Evolutionary conservation across 1,140 invertebrate genomes (phyloP), one percentile per base, ranked within the genome.

Genomic region (Drosophila pruinosa): DNA sequence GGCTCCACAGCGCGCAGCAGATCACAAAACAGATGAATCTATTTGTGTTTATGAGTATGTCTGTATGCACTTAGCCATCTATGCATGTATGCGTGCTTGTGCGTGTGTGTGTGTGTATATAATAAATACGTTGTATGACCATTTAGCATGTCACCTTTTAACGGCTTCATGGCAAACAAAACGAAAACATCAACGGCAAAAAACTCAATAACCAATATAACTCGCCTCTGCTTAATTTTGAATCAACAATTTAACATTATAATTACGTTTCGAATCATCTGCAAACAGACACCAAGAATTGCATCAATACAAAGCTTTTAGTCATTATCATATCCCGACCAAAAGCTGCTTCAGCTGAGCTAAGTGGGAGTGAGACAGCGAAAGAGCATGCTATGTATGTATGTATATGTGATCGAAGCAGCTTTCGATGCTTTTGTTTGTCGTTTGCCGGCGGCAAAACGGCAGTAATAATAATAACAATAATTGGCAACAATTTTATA

Each of bases 141-240:
- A 88, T 88, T 88, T 88, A 88, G 82, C 82, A 88, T 88, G 83
- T 88, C 82, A 88, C 82, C 82, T 88, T 88, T 88, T 82, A 88
- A 89, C 82, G 82, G 81, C 81, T 88, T 59, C 67, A 65, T 41
- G 48, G 72, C 82, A 88, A 78, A 82, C 83, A 81, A 70, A 88
- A 54, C 59, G 57, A 50, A 75, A 22, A 59, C 22, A 63, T 57
- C 43, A 71, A 77, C 58, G 62, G 43, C 56, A 71, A 68, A n/a
- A 77, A 70, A 74, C 47, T 28, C 31, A 58, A 67, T 39, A 67
- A 34, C 15, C 43, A 50, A 59, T 22, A 48, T 47, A 47, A 47
- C 38, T 57, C 14, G 47, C 14, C 56, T 57, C 78, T 52, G 56
- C 41, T 70, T 58, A 88, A 82, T 74, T 70, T 64, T 80, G 58